phyloP scores from a whole-genome alignment of 1,140 invertebrate genomes.

The Microvelia longipes region DNA sequence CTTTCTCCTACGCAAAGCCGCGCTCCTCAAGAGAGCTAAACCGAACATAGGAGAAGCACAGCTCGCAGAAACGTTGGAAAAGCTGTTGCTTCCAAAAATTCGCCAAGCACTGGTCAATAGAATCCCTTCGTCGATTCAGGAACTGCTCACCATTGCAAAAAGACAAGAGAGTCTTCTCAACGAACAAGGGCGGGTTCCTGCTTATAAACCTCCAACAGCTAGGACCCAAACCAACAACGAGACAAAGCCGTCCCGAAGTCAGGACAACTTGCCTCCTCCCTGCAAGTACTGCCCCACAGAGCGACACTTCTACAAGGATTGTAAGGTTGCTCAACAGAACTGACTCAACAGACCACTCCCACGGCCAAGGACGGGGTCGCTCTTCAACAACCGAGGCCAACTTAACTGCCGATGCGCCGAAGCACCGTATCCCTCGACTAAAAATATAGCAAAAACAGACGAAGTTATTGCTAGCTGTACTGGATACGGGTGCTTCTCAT shows the following conservation, averaged over 20 bases:
- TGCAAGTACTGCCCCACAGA: neutral
- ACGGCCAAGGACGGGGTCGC: neutral
- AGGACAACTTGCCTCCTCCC: neutral
- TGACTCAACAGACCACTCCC: neutral
- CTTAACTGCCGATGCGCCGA: neutral
- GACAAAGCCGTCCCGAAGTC: neutral
- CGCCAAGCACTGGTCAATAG: too few relatives aligned
- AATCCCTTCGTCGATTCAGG: too few relatives aligned
- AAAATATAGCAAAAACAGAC: neutral
- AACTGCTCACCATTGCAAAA: too few relatives aligned
- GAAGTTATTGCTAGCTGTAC: neutral
- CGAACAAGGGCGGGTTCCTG: too few relatives aligned
- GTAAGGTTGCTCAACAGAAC: neutral
- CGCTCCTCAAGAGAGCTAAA: too few relatives aligned
- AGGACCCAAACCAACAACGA: too few relatives aligned
- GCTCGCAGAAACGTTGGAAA: too few relatives aligned
- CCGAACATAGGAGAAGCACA: too few relatives aligned
- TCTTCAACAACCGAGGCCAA: neutral
- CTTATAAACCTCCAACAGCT: too few relatives aligned
- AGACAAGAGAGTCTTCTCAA: too few relatives aligned
- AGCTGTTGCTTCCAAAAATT: too few relatives aligned
- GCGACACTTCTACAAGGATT: neutral
- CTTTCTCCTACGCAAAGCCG: too few relatives aligned
- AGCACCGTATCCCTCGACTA: neutral
- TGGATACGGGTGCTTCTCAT: neutral